Percentiles rank a stretch among this genome's conserved stretches.
Evolutionary conservation across 2,888 invertebrate genomes (phyloP).

Genomic region (Polyploca ridens): DNA sequence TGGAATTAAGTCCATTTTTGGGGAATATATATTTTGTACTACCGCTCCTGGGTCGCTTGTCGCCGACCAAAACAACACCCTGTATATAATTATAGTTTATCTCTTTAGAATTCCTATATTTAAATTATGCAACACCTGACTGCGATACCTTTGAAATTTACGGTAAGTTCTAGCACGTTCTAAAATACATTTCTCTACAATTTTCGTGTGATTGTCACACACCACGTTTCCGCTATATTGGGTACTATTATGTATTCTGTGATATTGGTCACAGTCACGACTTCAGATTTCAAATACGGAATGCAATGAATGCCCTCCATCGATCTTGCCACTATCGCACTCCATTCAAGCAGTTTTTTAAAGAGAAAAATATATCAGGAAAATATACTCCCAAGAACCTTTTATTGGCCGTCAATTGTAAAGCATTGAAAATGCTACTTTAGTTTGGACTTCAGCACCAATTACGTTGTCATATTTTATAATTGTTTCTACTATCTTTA

Average conservation of each 20-base stretch:
- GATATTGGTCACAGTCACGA: constrained; percentile 4
- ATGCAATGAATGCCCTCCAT: constrained; percentile 10
- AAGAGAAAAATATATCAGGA: neutral
- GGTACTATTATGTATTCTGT: no score
- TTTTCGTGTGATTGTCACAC: neutral
- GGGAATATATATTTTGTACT: no score
- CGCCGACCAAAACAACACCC: no score
- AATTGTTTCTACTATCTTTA: no score
- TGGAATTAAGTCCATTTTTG: no score
- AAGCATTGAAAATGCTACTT: neutral
- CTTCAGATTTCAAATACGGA: constrained; percentile 1
- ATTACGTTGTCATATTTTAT: no score
- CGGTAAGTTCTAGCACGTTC: neutral
- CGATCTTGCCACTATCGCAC: constrained; percentile 8
- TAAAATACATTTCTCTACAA: neutral
- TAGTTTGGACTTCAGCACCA: no score
- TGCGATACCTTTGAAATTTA: neutral
- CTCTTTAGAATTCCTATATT: no score
- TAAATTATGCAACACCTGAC: neutral
- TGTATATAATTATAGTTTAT: no score
- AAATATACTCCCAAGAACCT: neutral
- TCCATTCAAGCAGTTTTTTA: neutral
- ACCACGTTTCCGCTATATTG: neutral
- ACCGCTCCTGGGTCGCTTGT: no score
- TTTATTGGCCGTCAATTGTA: neutral